Evolutionary conservation across 1,140 invertebrate genomes (phyloP).

Genomic region (Drosophila serrata): DNA sequence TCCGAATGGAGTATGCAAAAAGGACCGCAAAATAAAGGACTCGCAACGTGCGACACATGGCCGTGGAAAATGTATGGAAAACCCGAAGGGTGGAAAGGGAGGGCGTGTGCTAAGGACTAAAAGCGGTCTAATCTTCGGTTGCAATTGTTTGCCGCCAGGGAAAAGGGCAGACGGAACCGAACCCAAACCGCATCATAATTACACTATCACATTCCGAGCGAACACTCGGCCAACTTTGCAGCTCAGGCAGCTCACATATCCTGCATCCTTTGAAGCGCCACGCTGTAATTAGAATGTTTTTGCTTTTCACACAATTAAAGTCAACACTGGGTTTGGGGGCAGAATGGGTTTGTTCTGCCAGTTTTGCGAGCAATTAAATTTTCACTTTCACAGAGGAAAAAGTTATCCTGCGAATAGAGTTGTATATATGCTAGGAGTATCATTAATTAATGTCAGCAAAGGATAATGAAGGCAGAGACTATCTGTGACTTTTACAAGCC

Average conservation of each 20-base stretch:
- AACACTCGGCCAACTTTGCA: constrained; percentile 35
- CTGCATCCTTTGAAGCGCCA: constrained; percentile 62
- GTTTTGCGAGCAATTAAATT: constrained; percentile 66
- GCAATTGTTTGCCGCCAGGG: constrained; percentile 68
- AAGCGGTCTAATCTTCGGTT: constrained; percentile 71
- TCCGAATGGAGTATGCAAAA: constrained; percentile 68
- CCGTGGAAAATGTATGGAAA: constrained; percentile 16
- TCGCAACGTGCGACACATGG: constrained; percentile 57
- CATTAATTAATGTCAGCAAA: constrained; percentile 66
- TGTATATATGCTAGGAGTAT: constrained; percentile 15
- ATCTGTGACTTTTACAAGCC: constrained; percentile 51
- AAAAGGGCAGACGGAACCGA: constrained; percentile 24
- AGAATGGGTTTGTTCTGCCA: not conserved
- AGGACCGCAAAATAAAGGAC: constrained; percentile 53
- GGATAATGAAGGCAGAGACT: constrained; percentile 5
- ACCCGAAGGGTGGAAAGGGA: not conserved
- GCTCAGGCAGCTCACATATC: constrained; percentile 57
- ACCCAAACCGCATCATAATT: constrained; percentile 78
- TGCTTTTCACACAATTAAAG: constrained; percentile 84
- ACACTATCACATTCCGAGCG: constrained; percentile 76
- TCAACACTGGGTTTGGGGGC: constrained; percentile 51
- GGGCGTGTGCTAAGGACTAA: constrained; percentile 47
- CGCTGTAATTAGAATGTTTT: constrained; percentile 81
- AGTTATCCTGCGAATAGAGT: constrained; percentile 37
- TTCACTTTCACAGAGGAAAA: constrained; percentile 41